phyloP scores from a whole-genome alignment of 2,888 invertebrate genomes.

The Mongoloraphidia duomilia region DNA sequence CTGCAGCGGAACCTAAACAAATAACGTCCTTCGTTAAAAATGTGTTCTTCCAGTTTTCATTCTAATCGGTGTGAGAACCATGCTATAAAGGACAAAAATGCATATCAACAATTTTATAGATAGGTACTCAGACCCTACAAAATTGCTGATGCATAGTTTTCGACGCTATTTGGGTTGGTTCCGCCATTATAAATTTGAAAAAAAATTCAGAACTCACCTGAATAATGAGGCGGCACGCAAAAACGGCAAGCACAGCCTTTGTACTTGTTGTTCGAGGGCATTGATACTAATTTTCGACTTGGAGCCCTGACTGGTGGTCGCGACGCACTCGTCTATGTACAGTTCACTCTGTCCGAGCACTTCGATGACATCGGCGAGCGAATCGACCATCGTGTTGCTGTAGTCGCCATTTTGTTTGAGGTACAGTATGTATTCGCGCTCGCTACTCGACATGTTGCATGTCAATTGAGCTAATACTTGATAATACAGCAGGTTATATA shows the following conservation, averaged over 20 bases:
- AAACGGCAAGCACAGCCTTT: conserved; percentile 70
- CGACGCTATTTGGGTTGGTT: no score
- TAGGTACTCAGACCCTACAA: no score
- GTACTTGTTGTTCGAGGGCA: conserved; percentile 39
- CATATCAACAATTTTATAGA: no score
- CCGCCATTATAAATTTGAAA: no score
- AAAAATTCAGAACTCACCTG: background rate
- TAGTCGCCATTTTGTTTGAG: conserved; percentile 24
- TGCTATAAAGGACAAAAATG: no score
- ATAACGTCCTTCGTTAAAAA: no score
- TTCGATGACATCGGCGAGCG: conserved; percentile 31
- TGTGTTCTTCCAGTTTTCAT: no score
- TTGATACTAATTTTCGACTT: conserved; percentile 26
- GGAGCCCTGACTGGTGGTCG: conserved; percentile 11
- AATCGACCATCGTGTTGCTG: conserved; percentile 23
- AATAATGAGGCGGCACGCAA: conserved; percentile 70
- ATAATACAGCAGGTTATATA: conserved; percentile 80
- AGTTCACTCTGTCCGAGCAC: conserved; percentile 40
- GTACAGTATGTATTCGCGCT: conserved; percentile 38
- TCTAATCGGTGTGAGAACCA: conserved; percentile 4
- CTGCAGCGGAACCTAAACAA: no score
- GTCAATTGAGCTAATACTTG: conserved; percentile 74
- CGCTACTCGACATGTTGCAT: conserved; percentile 48
- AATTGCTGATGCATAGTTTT: no score
- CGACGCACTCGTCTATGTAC: conserved; percentile 40